Conservation (phyloP, 2,797 vertebrate species). For the Carduelis carduelis region DNA sequence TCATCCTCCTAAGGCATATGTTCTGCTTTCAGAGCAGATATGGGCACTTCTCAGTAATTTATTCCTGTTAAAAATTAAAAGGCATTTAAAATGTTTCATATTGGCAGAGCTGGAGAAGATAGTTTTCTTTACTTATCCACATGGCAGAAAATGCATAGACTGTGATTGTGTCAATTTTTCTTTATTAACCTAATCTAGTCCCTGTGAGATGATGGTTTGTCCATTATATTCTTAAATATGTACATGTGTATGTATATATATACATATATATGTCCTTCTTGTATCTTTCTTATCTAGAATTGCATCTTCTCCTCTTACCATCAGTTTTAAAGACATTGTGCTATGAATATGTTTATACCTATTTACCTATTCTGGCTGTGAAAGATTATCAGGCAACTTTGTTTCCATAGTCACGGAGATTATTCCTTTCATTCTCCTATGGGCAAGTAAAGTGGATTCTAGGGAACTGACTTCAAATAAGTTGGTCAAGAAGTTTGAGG, state of each 20-base stretch:
- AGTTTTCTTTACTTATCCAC: neutral
- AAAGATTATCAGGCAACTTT: neutral
- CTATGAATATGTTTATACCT: neutral
- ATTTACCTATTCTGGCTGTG: neutral
- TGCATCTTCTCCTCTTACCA: neutral
- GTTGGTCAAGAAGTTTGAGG: neutral
- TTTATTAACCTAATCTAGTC: neutral
- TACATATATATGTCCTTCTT: neutral
- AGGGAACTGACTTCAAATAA: neutral
- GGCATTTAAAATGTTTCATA: neutral
- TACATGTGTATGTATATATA: neutral
- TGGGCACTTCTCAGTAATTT: neutral
- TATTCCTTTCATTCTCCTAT: neutral
- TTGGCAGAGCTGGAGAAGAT: neutral
- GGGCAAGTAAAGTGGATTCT: neutral
- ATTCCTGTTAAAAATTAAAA: constrained; percentile 8
- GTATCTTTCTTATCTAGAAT: neutral
- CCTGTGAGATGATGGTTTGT: neutral
- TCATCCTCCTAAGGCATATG: neutral
- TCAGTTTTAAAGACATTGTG: neutral
- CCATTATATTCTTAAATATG: neutral
- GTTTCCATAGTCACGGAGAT: neutral
- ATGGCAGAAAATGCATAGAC: neutral
- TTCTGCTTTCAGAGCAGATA: neutral
- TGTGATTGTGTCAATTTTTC: neutral